Evolutionary conservation across 1,140 invertebrate species (phyloP).

Genomic region (Papilio glaucus): DNA sequence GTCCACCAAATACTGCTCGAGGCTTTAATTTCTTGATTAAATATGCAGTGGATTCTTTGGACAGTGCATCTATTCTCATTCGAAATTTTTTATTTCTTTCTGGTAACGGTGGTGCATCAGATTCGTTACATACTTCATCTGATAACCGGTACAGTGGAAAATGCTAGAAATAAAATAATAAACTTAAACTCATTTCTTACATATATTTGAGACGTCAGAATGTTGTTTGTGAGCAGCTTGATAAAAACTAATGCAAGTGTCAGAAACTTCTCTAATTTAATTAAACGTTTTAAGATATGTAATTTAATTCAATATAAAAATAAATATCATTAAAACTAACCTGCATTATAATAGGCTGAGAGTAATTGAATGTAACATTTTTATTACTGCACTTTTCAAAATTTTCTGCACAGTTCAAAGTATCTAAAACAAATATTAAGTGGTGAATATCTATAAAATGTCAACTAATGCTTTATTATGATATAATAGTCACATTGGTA

Average conservation of each 20-base stretch:
- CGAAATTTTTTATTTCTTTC: conserved; percentile 86
- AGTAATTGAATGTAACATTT: conserved; percentile 52
- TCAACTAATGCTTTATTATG: not conserved
- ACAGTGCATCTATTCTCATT: conserved; percentile 94
- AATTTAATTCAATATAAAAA: no score
- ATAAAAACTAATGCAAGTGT: no score
- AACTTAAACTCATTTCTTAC: not conserved
- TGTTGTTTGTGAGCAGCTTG: no score
- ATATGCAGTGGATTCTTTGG: conserved; percentile 91
- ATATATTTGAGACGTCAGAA: not conserved
- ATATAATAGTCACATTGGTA: no score
- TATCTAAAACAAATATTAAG: conserved; percentile 46
- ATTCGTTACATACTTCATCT: conserved; percentile 92
- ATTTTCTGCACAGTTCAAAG: conserved; percentile 54
- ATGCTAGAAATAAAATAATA: conserved; percentile 87
- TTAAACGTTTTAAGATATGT: no score
- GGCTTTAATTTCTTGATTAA: conserved; percentile 90
- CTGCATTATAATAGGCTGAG: conserved; percentile 67
- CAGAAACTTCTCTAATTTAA: no score
- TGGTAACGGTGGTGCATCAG: conserved; percentile 90
- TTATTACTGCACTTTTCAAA: conserved; percentile 46
- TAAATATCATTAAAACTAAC: conserved; percentile 42
- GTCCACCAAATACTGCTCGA: conserved; percentile 93
- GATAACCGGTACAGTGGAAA: conserved; percentile 96
- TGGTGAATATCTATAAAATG: not conserved